Percentiles rank a stretch among this genome's conserved stretches.
phyloP scores from a whole-genome alignment of 2,113 vertebrate genomes.

The Corythornis vintsioides region DNA sequence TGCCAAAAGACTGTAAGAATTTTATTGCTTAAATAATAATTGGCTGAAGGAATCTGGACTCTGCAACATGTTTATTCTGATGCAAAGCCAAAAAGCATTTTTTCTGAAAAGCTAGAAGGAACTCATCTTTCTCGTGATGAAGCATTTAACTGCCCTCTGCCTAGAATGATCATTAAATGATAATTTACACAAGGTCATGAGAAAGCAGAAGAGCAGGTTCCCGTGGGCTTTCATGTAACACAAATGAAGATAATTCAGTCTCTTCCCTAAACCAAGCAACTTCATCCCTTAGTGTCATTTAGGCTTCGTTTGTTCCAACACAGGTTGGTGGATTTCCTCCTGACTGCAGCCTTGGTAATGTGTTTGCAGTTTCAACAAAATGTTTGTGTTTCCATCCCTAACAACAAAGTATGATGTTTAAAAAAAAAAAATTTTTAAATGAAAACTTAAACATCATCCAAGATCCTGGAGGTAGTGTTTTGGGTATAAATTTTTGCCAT shows the following conservation, averaged over 20 bases:
- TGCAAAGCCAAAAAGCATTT: conserved; percentile 33
- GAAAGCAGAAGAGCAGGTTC: not conserved
- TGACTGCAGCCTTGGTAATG: not conserved
- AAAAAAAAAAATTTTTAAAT: not conserved
- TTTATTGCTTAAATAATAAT: conserved; percentile 50
- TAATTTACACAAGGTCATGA: conserved; percentile 30
- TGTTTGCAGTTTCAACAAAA: not conserved
- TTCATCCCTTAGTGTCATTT: not conserved
- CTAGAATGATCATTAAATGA: conserved; percentile 8
- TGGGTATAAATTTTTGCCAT: not conserved
- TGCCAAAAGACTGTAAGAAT: conserved; percentile 39
- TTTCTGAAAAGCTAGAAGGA: not conserved
- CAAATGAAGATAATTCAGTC: not conserved
- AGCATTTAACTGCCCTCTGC: conserved; percentile 7
- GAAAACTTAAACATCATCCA: not conserved
- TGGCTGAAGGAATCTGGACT: conserved; percentile 5
- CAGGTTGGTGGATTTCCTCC: not conserved
- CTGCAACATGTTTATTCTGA: conserved; percentile 48
- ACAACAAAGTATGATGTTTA: not conserved
- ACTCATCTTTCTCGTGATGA: not conserved
- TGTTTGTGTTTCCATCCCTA: not conserved
- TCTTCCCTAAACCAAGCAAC: not conserved
- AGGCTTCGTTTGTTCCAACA: not conserved
- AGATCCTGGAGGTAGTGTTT: not conserved
- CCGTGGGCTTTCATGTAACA: not conserved